Evolutionary conservation across 2,113 vertebrate genomes (phyloP), one percentile per base, ranked within the genome.

Genomic region (Rhodinocichla rosea): DNA sequence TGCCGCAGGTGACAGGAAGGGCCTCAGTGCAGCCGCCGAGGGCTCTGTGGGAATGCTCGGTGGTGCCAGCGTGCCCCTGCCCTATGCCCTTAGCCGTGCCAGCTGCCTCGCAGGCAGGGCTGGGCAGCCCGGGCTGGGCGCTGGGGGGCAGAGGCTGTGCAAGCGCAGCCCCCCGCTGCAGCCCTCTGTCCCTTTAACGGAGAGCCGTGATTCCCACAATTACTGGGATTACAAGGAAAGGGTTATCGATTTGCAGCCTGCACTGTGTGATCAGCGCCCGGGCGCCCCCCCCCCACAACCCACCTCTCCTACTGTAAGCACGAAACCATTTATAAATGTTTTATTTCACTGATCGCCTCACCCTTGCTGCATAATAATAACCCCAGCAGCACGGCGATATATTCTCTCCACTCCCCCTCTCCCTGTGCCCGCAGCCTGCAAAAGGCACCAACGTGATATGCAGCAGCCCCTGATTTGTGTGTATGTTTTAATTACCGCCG

Each of bases 191-290:
- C 96, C 98, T 98, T 98, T 98, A 98, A 98, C 97, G 93, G 98
- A 97, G 97, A 97, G 95, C 98, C 83, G 95, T 90, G 96, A 97
- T 98, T 97, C 97, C 97, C 97, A 96, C 98, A 98, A 98, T 98
- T 98, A 98, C 98, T 92, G 97, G 97, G 97, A 98, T 98, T 98
- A 98, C 98, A 97, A 97, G 92, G 97, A 97, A 96, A 94, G 95
- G 93, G 96, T 97, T 98, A 98, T 98, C 96, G 98, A 98, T 98
- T 97, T 62, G 95, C 96, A 98, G 98, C 94, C 97, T 83, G 97
- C 95, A 45, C 96, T 96, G 98, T 96, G 96, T 96, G 97, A 97
- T 96, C 97, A 94, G 97, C 94, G 85, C 75, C 95, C 73, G 19
- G 92, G 97, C 92, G 26, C 87, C 89, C 94, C 39, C 62, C 81